Percentiles rank a stretch among this genome's conserved stretches.
Evolutionary conservation across 2,797 vertebrate species (phyloP).

Genomic region (Sphenopsis melanotis): DNA sequence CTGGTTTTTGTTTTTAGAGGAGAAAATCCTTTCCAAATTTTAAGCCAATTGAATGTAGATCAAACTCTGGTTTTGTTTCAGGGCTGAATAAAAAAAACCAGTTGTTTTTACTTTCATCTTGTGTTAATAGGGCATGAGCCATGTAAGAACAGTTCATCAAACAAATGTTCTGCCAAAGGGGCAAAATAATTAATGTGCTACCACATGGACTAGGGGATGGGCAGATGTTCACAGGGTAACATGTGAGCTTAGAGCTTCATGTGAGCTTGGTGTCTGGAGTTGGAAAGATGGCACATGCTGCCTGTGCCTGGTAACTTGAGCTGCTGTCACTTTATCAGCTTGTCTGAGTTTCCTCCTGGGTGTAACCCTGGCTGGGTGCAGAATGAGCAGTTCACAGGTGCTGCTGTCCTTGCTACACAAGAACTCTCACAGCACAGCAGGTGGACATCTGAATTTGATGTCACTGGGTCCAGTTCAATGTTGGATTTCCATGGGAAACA

Average conservation of each 20-base stretch:
- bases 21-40: not conserved
- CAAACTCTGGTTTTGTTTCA: not conserved
- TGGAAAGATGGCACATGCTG: not conserved
- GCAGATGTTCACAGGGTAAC: not conserved
- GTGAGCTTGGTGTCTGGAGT: not conserved
- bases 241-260: not conserved
- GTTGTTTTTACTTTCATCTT: not conserved
- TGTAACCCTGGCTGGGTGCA: not conserved
- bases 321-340: not conserved
- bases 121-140: not conserved
- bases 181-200: not conserved
- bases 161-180: not conserved
- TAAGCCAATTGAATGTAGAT: not conserved
- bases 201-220: not conserved
- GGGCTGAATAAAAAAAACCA: not conserved
- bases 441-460: not conserved
- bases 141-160: not conserved
- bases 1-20: not conserved
- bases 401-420: accelerated
- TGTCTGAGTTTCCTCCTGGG: not conserved
- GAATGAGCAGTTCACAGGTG: not conserved
- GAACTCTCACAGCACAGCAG: not conserved
- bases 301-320: not conserved
- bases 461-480: not conserved
- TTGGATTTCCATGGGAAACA: not conserved